Conservation (phyloP, 2,113 vertebrate species). For the Mobula hypostoma region DNA sequence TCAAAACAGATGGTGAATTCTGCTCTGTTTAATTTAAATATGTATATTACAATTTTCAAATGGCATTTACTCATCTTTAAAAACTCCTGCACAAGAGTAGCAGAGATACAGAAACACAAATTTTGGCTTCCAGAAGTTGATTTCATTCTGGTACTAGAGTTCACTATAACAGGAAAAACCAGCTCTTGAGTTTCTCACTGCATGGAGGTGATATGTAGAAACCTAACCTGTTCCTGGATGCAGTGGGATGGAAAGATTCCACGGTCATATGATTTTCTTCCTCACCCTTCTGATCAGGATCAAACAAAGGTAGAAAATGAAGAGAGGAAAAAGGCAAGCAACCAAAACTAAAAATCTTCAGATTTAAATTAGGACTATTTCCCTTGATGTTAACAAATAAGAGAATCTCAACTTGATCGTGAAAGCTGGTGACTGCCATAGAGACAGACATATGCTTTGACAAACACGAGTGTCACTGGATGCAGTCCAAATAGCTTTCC, state of each 20-base stretch:
- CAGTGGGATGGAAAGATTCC: not conserved
- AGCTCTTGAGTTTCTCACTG: not conserved
- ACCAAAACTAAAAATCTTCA: not conserved
- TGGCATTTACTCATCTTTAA: not conserved
- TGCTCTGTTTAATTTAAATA: not conserved
- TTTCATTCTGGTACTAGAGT: not conserved
- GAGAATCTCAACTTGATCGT: not conserved
- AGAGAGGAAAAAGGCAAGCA: not conserved
- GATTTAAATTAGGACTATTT: not conserved
- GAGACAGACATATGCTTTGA: slow-evolving; percentile 9
- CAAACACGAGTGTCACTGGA: slow-evolving; percentile 30
- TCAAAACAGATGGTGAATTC: not conserved
- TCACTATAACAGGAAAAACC: not conserved
- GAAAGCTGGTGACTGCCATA: not conserved
- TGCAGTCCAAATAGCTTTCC: not conserved
- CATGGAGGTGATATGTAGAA: not conserved
- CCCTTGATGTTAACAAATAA: not conserved
- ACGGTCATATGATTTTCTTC: not conserved
- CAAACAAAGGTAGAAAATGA: not conserved
- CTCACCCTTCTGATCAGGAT: not conserved
- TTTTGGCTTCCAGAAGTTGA: not conserved
- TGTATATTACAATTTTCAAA: not conserved
- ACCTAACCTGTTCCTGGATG: not conserved
- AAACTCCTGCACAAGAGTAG: not conserved
- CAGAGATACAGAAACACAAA: not conserved